Base-by-base conservation (phyloP, 2,888 invertebrate genomes). In the Blera fallax region DNA sequence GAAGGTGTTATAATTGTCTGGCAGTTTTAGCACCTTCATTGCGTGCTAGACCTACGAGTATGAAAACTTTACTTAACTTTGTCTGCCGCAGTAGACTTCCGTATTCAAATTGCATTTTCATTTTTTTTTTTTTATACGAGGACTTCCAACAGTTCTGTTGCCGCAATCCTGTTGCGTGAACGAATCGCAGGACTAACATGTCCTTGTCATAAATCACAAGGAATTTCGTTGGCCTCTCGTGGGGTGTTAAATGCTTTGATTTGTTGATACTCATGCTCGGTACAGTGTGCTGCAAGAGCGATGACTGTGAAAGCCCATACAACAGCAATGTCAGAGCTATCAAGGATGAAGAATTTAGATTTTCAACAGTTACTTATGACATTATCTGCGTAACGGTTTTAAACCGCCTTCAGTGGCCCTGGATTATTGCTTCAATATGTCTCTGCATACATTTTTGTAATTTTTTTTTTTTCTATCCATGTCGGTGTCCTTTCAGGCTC, bases 351-450 rank as follows among this genome's bases (percentile, higher is more conserved):
- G 81, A 82, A 76, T 82, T 76, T 70, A 76, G 81, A 82, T 82
- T 82, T 82, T 82, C 76, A 69, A 82, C 81, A 76, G 81, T 82
- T 82, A 82, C 81, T 82, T 82, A 82, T 82, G 81, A 82, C 81
- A 70, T 82, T 82, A 82, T 82, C 76, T 82, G 76, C 56, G 76
- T 74, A 64, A 54, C 69, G 62, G 64, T 69, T 79, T 74, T 62
- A 73, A 73, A 73, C 65, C 67, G 72, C 72, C 83, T 73, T 60
- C 45, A 60, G 52, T 62, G 32, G 56, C 37, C 43, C 16, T 50
- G 67, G 45, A 56, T 65, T 64, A 74, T 50, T 60, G 50, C 14
- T 70, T 34, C 45, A 45, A 40, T 32, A 43, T 29, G 50, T 29
- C 29, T 40, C 29, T 18, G 62, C 14, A 62, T 14, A 40, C 29